phyloP scores from a whole-genome alignment of 2,797 vertebrate species.

The Enteromius radiatus region DNA sequence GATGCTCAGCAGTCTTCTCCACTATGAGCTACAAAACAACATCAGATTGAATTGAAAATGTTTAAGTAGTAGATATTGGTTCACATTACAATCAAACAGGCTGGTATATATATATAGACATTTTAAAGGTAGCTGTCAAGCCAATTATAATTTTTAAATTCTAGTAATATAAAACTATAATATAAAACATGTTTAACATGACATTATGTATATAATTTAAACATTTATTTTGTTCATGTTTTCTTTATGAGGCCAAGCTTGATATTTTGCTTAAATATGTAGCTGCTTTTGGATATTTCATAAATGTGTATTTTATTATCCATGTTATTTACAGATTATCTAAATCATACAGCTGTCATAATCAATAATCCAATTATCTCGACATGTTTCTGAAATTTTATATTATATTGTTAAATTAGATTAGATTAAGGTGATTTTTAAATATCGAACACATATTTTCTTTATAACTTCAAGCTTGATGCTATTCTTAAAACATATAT shows the following conservation, averaged over 20 bases:
- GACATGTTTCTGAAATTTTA: background rate
- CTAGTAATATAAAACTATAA: background rate
- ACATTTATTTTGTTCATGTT: too few species aligned
- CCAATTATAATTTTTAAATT: background rate
- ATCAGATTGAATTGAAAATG: background rate
- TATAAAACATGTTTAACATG: background rate
- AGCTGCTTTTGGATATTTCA: background rate
- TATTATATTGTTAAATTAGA: background rate
- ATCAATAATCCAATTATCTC: background rate
- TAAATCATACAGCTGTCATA: background rate
- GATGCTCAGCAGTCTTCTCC: conserved; percentile 97
- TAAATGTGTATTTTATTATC: background rate
- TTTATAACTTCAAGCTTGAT: background rate
- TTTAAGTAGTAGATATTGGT: background rate
- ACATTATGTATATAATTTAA: too few species aligned
- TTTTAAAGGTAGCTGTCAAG: background rate
- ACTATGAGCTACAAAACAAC: conserved; percentile 88
- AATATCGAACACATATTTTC: background rate
- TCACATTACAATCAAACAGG: conserved; percentile 1
- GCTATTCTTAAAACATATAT: background rate
- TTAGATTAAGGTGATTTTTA: background rate
- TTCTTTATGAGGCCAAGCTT: background rate
- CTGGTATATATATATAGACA: background rate
- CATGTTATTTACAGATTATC: background rate
- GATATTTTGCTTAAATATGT: background rate